Conservation (phyloP, 92 coral and sea anemone species). For the Micromussa lordhowensis region DNA sequence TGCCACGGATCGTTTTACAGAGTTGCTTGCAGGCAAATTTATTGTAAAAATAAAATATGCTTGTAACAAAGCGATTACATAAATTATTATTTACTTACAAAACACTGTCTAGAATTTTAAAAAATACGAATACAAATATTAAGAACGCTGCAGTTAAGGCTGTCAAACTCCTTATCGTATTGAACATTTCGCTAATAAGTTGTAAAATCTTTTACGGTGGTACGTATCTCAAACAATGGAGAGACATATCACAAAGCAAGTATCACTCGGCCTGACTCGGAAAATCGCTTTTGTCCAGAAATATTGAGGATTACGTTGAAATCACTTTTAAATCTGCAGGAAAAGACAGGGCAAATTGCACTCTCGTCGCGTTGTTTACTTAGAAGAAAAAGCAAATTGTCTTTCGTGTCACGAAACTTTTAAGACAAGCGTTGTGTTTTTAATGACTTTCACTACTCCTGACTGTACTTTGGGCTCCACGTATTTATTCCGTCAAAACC, state of each 20-base stretch:
- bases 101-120: not conserved
- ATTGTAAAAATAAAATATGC: no score
- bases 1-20: not conserved
- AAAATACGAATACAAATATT: not conserved
- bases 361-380: not conserved
- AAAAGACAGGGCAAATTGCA: constrained; percentile 6
- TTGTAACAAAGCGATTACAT: not conserved
- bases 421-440: not conserved
- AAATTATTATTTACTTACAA: not conserved
- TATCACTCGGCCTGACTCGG: not conserved
- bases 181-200: not conserved
- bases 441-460: not conserved
- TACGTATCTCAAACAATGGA: not conserved
- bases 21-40: no score
- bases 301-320: not conserved
- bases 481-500: not conserved
- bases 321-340: not conserved
- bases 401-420: constrained; percentile 7
- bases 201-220: not conserved
- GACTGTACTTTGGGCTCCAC: not conserved
- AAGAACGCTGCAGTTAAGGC: not conserved
- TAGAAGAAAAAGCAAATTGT: not conserved
- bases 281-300: not conserved
- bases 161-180: not conserved
- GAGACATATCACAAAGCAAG: not conserved